phyloP scores from a whole-genome alignment of 2,888 invertebrate genomes.

The Hemistola chrysoprasaria region DNA sequence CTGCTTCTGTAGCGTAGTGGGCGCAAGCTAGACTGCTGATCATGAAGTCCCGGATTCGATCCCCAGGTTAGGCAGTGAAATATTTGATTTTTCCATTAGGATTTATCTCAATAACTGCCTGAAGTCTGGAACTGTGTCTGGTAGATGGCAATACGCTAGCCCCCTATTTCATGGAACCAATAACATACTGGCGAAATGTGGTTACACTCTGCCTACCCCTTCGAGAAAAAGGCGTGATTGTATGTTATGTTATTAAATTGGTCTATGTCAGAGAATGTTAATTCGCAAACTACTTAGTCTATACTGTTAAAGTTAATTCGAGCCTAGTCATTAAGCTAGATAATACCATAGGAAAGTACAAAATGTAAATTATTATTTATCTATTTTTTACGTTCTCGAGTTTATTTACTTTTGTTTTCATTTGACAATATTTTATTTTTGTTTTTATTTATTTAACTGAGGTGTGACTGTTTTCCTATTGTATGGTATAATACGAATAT shows the following conservation, averaged over 20 bases:
- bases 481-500: constrained; percentile 35
- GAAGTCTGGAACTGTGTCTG: no score
- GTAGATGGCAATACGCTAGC: no score
- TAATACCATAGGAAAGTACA: constrained; percentile 21
- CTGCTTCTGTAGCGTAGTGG: no score
- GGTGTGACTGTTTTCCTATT: constrained; percentile 44
- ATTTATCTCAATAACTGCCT: no score
- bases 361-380: constrained; percentile 21
- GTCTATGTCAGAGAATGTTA: constrained; percentile 1
- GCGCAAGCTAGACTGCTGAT: no score
- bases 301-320: constrained; percentile 8
- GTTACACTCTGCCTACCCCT: no score
- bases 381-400: constrained; percentile 11
- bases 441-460: constrained; percentile 43
- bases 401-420: constrained; percentile 42
- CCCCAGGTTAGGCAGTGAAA: no score
- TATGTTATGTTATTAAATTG: constrained; percentile 17
- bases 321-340: constrained; percentile 13
- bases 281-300: neutral
- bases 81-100: no score
- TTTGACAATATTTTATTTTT: constrained; percentile 52
- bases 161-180: no score
- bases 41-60: no score
- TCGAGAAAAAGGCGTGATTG: no score
- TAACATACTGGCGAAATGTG: no score